A percentile compares a stretch with the other conserved stretches of the same genome.
These are phyloP conservation scores for Thymelicus acteon DNA, from an alignment of 2,888 invertebrate genomes.

Conservation along the genomic window DNA sequence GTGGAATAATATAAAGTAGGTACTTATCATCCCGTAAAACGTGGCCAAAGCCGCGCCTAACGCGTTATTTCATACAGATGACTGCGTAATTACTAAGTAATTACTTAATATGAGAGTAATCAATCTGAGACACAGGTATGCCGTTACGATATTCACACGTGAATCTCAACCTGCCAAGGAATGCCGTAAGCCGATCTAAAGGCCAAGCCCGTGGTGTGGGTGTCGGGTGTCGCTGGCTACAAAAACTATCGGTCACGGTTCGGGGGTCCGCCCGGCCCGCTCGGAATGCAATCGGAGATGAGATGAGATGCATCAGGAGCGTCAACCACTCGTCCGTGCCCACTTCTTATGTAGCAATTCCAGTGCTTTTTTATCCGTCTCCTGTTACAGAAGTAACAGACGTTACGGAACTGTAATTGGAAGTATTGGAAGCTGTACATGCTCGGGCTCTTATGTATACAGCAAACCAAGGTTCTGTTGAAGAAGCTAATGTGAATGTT, in stretches of 20 bases:
- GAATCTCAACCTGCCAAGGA: conserved; percentile 22
- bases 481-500: no score
- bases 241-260: conserved; percentile 34
- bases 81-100: conserved; percentile 3
- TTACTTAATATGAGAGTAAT: not conserved
- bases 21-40: no score
- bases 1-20: no score
- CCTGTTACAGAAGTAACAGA: not conserved
- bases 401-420: not conserved
- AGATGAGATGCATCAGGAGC: conserved; percentile 15
- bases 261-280: not conserved
- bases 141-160: conserved; percentile 9
- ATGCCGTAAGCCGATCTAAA: conserved; percentile 15
- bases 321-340: conserved; percentile 19
- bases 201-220: conserved; percentile 6
- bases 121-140: not conserved
- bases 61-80: not conserved
- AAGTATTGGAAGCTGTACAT: not conserved
- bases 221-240: conserved; percentile 6
- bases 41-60: not conserved
- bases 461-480: no score
- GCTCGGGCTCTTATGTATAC: no score
- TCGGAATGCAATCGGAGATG: conserved; percentile 27
- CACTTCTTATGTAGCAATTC: conserved; percentile 6
- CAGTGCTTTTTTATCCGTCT: not conserved